Percentiles rank a stretch among this genome's conserved stretches.
Evolutionary conservation across 2,888 invertebrate species (phyloP).

Genomic region (Andrena praecox): DNA sequence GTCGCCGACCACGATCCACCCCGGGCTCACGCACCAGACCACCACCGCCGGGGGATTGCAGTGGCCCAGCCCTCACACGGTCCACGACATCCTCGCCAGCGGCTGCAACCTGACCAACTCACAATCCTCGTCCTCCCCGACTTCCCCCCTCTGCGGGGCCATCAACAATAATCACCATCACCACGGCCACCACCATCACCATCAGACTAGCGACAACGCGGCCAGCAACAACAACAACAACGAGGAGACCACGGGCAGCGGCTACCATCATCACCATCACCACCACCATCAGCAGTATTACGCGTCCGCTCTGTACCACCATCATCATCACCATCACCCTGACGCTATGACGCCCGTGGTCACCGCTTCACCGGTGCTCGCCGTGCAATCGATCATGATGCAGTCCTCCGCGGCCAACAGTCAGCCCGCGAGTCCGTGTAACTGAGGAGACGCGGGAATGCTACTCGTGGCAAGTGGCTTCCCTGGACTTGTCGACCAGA

Average conservation of each 20-base stretch:
- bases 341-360: conserved; percentile 64
- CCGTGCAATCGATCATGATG: conserved; percentile 76
- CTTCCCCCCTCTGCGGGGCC: conserved; percentile 72
- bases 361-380: conserved; percentile 69
- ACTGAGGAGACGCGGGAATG: conserved; percentile 60
- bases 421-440: conserved; percentile 80
- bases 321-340: conserved; percentile 80
- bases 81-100: conserved; percentile 82
- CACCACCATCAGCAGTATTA: conserved; percentile 84
- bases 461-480: too few relatives aligned
- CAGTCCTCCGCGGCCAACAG: conserved; percentile 73
- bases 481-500: too few relatives aligned
- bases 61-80: conserved; percentile 83
- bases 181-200: conserved; percentile 62
- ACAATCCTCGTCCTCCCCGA: conserved; percentile 70
- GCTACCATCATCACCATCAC: conserved; percentile 74
- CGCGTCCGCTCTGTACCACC: conserved; percentile 82
- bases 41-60: conserved; percentile 85
- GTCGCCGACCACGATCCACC: conserved; percentile 82
- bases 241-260: conserved; percentile 66
- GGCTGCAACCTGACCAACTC: conserved; percentile 71
- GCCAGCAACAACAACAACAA: conserved; percentile 60
- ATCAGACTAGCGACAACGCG: conserved; percentile 63
- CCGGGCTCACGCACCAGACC: conserved; percentile 81
- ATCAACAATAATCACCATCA: conserved; percentile 74